Conservation (phyloP, 2,888 invertebrate species). For the Drosophila meridiana region DNA sequence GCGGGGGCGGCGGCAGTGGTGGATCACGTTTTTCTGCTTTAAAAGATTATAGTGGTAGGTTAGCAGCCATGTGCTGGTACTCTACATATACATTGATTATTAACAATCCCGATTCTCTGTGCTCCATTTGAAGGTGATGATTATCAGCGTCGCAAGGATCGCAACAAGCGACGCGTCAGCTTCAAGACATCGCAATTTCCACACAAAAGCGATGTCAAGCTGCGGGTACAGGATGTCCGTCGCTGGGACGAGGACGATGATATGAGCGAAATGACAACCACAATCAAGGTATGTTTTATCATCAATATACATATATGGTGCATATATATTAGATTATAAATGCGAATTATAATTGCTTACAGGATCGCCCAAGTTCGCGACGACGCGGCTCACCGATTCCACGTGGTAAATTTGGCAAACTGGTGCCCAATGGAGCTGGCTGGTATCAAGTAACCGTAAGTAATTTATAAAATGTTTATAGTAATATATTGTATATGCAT, state of each 20-base stretch:
- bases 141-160: conserved; percentile 78
- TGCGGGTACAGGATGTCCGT: conserved; percentile 63
- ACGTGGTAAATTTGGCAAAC: conserved; percentile 80
- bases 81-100: neutral
- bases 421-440: conserved; percentile 85
- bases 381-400: conserved; percentile 67
- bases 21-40: conserved; percentile 79
- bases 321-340: too few species aligned
- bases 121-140: conserved; percentile 71
- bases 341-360: conserved; percentile 25
- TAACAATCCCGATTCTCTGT: neutral
- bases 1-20: conserved; percentile 42
- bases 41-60: conserved; percentile 78
- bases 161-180: conserved; percentile 83
- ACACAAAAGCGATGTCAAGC: conserved; percentile 64
- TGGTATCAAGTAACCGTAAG: conserved; percentile 90
- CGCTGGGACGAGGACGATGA: conserved; percentile 84
- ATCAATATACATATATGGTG: neutral
- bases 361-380: conserved; percentile 68
- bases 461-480: conserved; percentile 21
- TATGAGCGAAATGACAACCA: conserved; percentile 79
- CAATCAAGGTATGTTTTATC: conserved; percentile 49
- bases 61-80: neutral
- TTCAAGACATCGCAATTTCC: conserved; percentile 82
- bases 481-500: neutral